Conservation (phyloP, 2,113 vertebrate species). For the Psammodynastes pulverulentus region DNA sequence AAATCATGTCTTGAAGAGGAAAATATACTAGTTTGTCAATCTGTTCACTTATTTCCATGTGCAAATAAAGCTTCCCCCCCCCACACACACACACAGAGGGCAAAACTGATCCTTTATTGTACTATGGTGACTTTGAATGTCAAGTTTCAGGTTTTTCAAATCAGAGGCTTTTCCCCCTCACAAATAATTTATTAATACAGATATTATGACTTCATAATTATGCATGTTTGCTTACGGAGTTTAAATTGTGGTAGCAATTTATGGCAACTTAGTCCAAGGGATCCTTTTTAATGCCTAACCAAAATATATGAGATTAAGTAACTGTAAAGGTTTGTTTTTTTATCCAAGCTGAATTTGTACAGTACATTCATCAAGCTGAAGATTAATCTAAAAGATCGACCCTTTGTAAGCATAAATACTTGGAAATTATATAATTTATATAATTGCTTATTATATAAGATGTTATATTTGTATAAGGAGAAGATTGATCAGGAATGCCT, state of each 20-base stretch:
- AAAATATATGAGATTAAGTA: constrained; percentile 20
- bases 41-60: not conserved
- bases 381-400: not conserved
- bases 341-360: not conserved
- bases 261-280: not conserved
- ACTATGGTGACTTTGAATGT: constrained; percentile 36
- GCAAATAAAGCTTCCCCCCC: not conserved
- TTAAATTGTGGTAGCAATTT: constrained; percentile 16
- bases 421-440: not conserved
- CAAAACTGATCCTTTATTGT: not conserved
- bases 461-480: not conserved
- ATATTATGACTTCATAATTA: constrained; percentile 23
- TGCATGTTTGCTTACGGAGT: constrained; percentile 31
- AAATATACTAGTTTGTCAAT: not conserved
- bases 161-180: constrained; percentile 9
- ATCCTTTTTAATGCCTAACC: constrained; percentile 12
- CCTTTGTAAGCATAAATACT: not conserved
- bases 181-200: constrained; percentile 15
- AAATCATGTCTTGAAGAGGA: not conserved
- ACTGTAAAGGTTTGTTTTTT: not conserved
- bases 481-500: not conserved
- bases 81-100: constrained; percentile 5
- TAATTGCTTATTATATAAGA: not conserved
- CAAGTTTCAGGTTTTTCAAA: constrained; percentile 10
- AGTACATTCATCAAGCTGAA: constrained; percentile 31